Base-by-base conservation (phyloP, 2,888 invertebrate genomes). In the Trichogramma evanescens region DNA sequence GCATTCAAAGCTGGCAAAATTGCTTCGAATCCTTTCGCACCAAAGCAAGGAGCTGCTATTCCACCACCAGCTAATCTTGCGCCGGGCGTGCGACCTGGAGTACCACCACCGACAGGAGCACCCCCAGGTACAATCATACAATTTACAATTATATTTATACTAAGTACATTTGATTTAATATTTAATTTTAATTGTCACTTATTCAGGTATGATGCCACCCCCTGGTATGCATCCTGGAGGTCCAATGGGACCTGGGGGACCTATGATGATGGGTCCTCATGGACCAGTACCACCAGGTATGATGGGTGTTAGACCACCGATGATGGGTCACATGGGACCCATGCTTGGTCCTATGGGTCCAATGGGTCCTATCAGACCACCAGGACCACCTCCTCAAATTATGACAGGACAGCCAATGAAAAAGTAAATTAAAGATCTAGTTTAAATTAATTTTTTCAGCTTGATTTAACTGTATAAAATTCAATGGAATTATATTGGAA, bases 1-100 rank as follows among this genome's bases (percentile, higher is more conserved):
- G 96, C 96, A 1, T 97, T 95, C 74, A 96, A 96, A 79, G 95
- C 96, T 50, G 96, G 96, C 49, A 96, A 96, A 82, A 95, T 95
- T 64, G 90, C 91, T 6, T 89, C 91, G 61, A 94, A 94, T 82
- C 95, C 94, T 54, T 95, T 93, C 72, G 89, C 89, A 4, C 82
- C 81, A 4, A 87, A 86, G 69, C 80, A 81, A 54, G 89, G 89
- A 39, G 91, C 89, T 6, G 87, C 89, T 1, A 90, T 93, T 71
- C 92, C 93, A 41, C 93, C 93, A 5, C 89, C 89, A 7, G 81
- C 84, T 38, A 82, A 81, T 76, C 78, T 84, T 46, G 80, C 78
- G 0, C 80, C 79, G 0, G 56, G 62, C 1, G 73, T 76, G 9
- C 64, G 76, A 60, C 73, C 75, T 0, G 75, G 75, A 52, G 73